phyloP scores from a whole-genome alignment of 1,140 invertebrate genomes.

The Penaeus vannamei region DNA sequence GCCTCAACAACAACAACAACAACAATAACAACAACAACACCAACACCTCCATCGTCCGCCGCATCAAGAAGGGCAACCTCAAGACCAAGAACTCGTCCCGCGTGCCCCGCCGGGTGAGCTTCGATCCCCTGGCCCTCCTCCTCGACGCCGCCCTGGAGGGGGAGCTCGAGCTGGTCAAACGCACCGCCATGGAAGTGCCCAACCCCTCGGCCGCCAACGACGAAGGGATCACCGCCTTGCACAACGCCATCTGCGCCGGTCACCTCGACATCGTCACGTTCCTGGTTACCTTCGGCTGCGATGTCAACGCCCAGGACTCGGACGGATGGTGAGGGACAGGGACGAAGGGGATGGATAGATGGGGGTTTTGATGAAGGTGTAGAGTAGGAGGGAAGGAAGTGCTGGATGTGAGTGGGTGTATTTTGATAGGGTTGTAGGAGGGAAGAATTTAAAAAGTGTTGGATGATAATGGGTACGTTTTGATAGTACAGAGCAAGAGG shows the following conservation, averaged over 20 bases:
- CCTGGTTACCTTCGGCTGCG: constrained; percentile 97
- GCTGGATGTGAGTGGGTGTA: no score
- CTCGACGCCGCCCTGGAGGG: constrained; percentile 98
- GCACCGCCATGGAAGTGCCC: constrained; percentile 91
- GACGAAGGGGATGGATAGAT: neutral
- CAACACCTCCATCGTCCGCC: constrained; percentile 43
- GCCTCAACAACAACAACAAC: constrained; percentile 16
- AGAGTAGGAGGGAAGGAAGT: no score
- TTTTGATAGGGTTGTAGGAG: no score
- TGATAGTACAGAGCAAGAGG: no score
- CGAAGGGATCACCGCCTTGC: constrained; percentile 97
- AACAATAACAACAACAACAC: constrained; percentile 24
- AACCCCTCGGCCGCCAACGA: constrained; percentile 96
- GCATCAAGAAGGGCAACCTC: constrained; percentile 81
- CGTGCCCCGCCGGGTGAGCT: constrained; percentile 85
- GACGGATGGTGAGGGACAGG: constrained; percentile 87
- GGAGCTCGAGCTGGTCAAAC: constrained; percentile 96
- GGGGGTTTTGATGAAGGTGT: neutral
- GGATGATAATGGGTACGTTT: no score
- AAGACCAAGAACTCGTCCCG: constrained; percentile 72
- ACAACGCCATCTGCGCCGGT: constrained; percentile 99
- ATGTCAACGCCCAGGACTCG: constrained; percentile 98
- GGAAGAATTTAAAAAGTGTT: no score
- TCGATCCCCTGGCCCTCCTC: constrained; percentile 95
- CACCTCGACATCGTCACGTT: constrained; percentile 99